Conservation (phyloP, 2,888 invertebrate species). For the Cephus sareptanus region DNA sequence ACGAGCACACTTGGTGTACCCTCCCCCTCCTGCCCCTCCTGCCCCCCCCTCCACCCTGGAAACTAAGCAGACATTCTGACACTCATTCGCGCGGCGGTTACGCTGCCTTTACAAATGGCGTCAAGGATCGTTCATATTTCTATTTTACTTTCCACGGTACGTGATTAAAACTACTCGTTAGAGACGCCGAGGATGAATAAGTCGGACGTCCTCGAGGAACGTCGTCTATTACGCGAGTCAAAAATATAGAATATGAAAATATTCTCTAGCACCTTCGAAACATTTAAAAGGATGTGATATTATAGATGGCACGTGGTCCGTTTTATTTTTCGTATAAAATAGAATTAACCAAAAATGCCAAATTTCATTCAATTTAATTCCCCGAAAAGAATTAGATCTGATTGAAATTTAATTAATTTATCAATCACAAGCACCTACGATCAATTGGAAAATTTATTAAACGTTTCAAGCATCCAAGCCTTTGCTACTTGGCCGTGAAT, state of each 20-base stretch:
- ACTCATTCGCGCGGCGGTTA: constrained; percentile 2
- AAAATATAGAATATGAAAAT: not conserved
- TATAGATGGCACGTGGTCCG: fast-evolving
- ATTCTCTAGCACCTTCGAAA: not conserved
- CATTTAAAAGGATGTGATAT: not conserved
- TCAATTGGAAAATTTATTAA: no score
- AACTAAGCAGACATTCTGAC: not conserved
- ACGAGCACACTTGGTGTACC: not conserved
- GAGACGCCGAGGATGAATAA: not conserved
- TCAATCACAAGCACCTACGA: not conserved
- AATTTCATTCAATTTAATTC: not conserved
- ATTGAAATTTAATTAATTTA: not conserved
- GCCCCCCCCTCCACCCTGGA: not conserved
- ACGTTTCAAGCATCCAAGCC: not conserved
- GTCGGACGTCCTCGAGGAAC: not conserved
- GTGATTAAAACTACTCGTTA: not conserved
- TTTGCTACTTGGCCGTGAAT: not conserved
- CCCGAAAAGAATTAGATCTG: not conserved
- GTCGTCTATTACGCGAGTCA: not conserved
- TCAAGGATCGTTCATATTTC: constrained; percentile 12
- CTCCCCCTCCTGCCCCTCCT: constrained; percentile 4
- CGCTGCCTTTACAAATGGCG: constrained; percentile 14
- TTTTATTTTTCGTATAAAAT: not conserved
- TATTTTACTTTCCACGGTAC: constrained; percentile 5
- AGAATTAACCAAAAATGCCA: no score